These are phyloP conservation scores for Greenwoodochromis staneri DNA, from an alignment of 2,113 vertebrate genomes.

Conservation along the genomic window DNA sequence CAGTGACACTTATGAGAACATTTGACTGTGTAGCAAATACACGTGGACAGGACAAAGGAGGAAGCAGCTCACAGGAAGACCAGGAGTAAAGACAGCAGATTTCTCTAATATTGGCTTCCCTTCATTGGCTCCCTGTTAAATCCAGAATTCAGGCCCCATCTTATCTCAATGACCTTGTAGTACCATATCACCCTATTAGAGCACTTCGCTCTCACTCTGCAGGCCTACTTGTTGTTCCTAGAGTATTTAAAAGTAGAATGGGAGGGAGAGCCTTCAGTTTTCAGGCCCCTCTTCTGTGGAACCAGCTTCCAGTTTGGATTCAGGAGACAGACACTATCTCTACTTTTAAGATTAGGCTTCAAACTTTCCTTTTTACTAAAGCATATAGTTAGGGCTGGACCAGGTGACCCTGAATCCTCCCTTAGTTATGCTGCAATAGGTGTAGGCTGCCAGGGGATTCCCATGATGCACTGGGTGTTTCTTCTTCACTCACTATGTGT, in stretches of 20 bases:
- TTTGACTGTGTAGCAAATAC: not conserved
- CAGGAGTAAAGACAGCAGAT: not conserved
- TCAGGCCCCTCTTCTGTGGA: not conserved
- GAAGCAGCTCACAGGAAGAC: not conserved
- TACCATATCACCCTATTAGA: accelerated
- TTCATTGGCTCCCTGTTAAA: not conserved
- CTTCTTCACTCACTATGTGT: accelerated
- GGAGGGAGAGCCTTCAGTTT: not conserved
- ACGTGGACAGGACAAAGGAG: not conserved
- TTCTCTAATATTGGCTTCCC: not conserved
- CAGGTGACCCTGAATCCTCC: not conserved
- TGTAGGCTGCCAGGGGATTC: accelerated
- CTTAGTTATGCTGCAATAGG: not conserved
- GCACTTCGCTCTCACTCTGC: accelerated
- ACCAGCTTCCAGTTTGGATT: not conserved
- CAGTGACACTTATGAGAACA: not conserved
- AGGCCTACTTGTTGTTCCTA: not conserved
- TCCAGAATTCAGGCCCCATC: not conserved
- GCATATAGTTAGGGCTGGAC: not conserved
- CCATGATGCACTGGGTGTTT: accelerated
- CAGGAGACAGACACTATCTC: not conserved
- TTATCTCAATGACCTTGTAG: not conserved
- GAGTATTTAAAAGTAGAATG: not conserved
- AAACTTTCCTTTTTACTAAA: no score
- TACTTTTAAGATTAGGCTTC: accelerated